phyloP scores from a whole-genome alignment of 1,140 invertebrate genomes.

The Drosophila grimshawi region DNA sequence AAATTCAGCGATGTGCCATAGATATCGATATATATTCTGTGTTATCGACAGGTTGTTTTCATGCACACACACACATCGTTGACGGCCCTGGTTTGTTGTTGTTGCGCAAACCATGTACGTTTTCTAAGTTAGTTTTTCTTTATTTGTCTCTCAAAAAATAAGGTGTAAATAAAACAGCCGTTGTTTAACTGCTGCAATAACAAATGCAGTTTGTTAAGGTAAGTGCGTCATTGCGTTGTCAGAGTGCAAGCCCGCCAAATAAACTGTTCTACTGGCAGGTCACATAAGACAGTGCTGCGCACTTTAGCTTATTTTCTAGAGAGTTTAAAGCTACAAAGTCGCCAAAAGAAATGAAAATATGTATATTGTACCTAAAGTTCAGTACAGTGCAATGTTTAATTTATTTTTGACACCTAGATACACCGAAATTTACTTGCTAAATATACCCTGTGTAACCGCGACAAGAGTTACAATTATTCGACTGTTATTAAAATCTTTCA shows the following conservation, averaged over 20 bases:
- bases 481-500: too few relatives aligned
- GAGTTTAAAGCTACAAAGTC: background rate
- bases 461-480: too few relatives aligned
- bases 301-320: background rate
- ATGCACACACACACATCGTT: background rate
- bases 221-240: background rate
- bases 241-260: background rate
- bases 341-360: conserved; percentile 7
- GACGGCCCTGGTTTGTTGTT: conserved; percentile 30
- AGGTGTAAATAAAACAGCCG: background rate
- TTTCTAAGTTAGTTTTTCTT: conserved; percentile 2
- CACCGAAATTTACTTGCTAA: too few relatives aligned
- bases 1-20: conserved; percentile 28
- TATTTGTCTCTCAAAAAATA: background rate
- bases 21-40: background rate
- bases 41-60: conserved; percentile 17
- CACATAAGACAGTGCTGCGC: conserved; percentile 4
- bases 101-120: conserved; percentile 36
- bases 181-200: conserved; percentile 1
- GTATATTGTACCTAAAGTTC: too few relatives aligned
- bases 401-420: too few relatives aligned
- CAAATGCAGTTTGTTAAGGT: conserved; percentile 33
- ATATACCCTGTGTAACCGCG: too few relatives aligned
- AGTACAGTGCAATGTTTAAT: too few relatives aligned
- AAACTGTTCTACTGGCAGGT: background rate